These are phyloP conservation scores for Toxostoma redivivum DNA, from an alignment of 2,113 vertebrate species.

Conservation along the genomic window DNA sequence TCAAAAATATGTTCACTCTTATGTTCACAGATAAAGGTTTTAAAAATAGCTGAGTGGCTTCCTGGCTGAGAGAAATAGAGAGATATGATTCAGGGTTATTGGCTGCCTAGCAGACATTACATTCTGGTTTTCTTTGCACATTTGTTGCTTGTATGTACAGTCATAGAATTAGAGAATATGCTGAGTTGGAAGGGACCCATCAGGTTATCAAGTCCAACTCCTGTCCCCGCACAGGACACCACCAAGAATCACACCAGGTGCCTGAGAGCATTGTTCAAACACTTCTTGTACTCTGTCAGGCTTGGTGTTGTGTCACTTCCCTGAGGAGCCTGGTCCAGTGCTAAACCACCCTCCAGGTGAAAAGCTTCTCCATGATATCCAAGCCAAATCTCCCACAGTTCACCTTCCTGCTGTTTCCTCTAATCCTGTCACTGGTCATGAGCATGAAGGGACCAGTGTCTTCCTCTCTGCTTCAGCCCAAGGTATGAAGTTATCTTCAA, in stretches of 20 bases:
- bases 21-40: neutral
- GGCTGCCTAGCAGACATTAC: neutral
- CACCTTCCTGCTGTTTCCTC: neutral
- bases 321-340: neutral
- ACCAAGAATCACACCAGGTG: neutral
- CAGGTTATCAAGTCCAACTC: neutral
- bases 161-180: neutral
- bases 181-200: neutral
- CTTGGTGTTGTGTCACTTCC: neutral
- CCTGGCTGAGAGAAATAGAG: slow-evolving; percentile 15
- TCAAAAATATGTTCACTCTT: neutral
- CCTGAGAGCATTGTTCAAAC: neutral
- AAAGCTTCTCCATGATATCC: neutral
- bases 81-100: slow-evolving; percentile 14
- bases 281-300: neutral
- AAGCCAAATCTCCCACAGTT: neutral
- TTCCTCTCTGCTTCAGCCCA: neutral
- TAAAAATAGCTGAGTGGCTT: slow-evolving; percentile 26
- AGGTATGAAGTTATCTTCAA: neutral
- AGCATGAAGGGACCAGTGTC: neutral
- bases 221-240: too few species aligned
- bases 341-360: too few species aligned
- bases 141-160: neutral
- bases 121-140: neutral
- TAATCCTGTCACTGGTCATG: neutral